phyloP scores from a whole-genome alignment of 2,888 invertebrate species.

The Drosophila kuntzei region DNA sequence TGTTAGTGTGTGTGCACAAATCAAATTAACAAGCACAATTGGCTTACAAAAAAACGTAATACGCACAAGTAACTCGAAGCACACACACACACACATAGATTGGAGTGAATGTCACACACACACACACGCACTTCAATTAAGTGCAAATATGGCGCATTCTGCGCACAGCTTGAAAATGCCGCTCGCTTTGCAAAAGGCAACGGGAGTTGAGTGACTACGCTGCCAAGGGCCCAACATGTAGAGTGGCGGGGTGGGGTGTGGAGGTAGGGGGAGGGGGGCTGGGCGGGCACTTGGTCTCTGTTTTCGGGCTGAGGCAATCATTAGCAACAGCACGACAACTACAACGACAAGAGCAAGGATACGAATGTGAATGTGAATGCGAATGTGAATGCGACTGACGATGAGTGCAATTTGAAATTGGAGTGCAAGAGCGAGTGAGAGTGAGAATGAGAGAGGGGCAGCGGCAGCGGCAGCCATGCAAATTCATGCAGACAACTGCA shows the following conservation, averaged over 20 bases:
- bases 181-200: slow-evolving; percentile 39
- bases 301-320: slow-evolving; percentile 69
- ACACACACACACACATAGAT: slow-evolving; percentile 32
- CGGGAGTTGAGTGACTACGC: slow-evolving; percentile 45
- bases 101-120: slow-evolving; percentile 26
- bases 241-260: background rate
- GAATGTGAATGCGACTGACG: slow-evolving; percentile 46
- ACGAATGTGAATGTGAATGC: slow-evolving; percentile 34
- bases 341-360: slow-evolving; percentile 50
- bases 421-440: background rate
- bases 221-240: slow-evolving; percentile 1
- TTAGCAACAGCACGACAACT: slow-evolving; percentile 74
- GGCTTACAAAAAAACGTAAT: slow-evolving; percentile 62
- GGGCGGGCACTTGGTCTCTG: slow-evolving; percentile 8
- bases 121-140: slow-evolving; percentile 76
- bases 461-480: slow-evolving; percentile 71
- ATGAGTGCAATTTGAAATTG: slow-evolving; percentile 56
- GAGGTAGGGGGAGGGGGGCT: background rate
- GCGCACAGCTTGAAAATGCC: slow-evolving; percentile 69
- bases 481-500: slow-evolving; percentile 68
- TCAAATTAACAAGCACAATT: slow-evolving; percentile 82
- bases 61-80: slow-evolving; percentile 66
- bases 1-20: slow-evolving; percentile 59
- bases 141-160: slow-evolving; percentile 80
- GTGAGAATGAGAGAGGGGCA: background rate